Conservation (phyloP, 2,797 vertebrate genomes). For the Gallinago nigripennis region DNA sequence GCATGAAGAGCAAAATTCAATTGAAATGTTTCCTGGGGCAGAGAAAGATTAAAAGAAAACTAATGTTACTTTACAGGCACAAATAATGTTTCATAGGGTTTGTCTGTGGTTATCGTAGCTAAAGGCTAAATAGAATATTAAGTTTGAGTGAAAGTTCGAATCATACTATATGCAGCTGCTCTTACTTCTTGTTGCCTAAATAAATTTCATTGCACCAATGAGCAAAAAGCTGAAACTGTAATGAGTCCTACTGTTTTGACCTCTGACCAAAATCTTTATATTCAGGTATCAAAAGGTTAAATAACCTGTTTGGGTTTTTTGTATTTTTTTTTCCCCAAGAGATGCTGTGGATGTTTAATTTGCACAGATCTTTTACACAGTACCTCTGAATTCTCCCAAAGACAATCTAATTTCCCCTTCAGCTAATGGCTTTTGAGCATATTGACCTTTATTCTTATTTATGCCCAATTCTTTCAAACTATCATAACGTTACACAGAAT, state of each 20-base stretch:
- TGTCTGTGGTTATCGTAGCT: slow-evolving; percentile 43
- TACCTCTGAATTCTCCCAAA: not conserved
- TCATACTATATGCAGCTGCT: not conserved
- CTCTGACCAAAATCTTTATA: not conserved
- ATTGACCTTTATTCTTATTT: not conserved
- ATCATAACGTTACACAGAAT: not conserved
- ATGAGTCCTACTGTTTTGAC: not conserved
- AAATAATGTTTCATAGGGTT: slow-evolving; percentile 50
- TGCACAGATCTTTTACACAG: not conserved
- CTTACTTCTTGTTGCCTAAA: not conserved
- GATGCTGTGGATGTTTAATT: not conserved
- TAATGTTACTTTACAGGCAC: slow-evolving; percentile 52
- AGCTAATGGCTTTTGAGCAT: not conserved
- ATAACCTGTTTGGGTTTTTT: not conserved
- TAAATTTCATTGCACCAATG: slow-evolving; percentile 1
- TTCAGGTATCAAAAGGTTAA: not conserved
- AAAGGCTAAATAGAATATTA: slow-evolving; percentile 58
- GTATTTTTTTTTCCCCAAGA: not conserved
- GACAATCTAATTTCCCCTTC: not conserved
- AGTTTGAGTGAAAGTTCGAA: not conserved
- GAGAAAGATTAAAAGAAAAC: slow-evolving; percentile 76
- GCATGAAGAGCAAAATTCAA: slow-evolving; percentile 63
- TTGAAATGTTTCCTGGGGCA: slow-evolving; percentile 67
- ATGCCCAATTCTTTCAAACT: not conserved
- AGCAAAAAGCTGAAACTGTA: not conserved